phyloP scores from a whole-genome alignment of 2,113 vertebrate species.

The Rhinoptilus africanus region DNA sequence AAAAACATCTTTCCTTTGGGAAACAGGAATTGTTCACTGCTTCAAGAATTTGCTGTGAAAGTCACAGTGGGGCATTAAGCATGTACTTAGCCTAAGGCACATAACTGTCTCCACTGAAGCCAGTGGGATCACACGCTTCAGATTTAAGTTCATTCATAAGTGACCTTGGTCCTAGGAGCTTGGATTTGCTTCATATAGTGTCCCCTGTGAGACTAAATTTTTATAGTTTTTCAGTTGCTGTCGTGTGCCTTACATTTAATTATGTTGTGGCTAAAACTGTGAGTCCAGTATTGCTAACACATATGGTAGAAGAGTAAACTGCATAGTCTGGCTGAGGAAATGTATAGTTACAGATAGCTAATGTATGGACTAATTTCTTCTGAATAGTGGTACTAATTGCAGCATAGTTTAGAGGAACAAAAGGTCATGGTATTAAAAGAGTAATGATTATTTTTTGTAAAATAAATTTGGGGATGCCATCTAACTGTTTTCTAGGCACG shows the following conservation, averaged over 20 bases:
- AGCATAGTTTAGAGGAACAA: background rate
- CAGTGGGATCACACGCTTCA: background rate
- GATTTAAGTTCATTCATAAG: background rate
- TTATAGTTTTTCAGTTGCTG: background rate
- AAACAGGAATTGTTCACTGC: background rate
- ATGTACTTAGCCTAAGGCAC: background rate
- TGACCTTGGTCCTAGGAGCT: background rate
- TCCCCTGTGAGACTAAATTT: background rate
- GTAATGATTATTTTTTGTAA: background rate
- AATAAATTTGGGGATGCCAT: background rate
- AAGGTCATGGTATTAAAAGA: background rate
- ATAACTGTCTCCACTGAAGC: background rate
- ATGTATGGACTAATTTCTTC: background rate
- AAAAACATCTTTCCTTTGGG: background rate
- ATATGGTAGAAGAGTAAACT: background rate
- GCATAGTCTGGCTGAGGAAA: background rate
- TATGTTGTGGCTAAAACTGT: background rate
- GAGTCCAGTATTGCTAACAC: background rate
- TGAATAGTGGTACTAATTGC: background rate
- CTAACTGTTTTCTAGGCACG: background rate
- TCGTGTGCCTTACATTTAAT: background rate
- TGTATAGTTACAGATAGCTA: background rate
- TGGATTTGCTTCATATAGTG: background rate
- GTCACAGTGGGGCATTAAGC: background rate
- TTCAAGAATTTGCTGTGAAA: background rate